These are phyloP conservation scores for Lophura nycthemera DNA, from an alignment of 2,113 vertebrate species.

Conservation along the genomic window DNA sequence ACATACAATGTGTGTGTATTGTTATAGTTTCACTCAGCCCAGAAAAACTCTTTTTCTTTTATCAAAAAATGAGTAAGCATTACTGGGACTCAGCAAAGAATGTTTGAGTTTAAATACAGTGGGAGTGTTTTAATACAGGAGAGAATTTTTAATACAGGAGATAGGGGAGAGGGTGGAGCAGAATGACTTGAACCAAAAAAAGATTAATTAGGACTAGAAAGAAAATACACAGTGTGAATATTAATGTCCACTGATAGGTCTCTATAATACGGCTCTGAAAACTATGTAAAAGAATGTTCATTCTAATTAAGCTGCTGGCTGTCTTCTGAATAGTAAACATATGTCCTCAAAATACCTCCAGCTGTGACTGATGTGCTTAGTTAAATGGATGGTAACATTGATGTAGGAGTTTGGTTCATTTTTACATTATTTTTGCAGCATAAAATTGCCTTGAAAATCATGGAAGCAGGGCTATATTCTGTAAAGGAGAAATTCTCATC, in stretches of 20 bases:
- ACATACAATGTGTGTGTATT: accelerated
- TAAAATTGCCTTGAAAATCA: too few species aligned
- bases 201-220: neutral
- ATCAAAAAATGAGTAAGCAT: neutral
- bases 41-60: neutral
- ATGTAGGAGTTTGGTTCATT: neutral
- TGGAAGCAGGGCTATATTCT: neutral
- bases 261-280: neutral
- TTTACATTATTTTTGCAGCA: neutral
- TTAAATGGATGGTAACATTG: neutral
- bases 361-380: accelerated
- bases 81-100: neutral
- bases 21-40: neutral
- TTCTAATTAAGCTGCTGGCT: neutral
- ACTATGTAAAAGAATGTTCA: neutral
- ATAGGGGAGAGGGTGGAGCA: neutral
- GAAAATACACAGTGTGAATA: neutral
- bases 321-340: neutral
- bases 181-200: neutral
- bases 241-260: neutral
- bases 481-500: neutral
- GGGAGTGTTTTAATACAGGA: neutral
- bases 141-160: neutral
- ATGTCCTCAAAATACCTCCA: neutral
- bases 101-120: neutral